Conservation (phyloP, 2,113 vertebrate genomes). For the Eubucco bourcierii region DNA sequence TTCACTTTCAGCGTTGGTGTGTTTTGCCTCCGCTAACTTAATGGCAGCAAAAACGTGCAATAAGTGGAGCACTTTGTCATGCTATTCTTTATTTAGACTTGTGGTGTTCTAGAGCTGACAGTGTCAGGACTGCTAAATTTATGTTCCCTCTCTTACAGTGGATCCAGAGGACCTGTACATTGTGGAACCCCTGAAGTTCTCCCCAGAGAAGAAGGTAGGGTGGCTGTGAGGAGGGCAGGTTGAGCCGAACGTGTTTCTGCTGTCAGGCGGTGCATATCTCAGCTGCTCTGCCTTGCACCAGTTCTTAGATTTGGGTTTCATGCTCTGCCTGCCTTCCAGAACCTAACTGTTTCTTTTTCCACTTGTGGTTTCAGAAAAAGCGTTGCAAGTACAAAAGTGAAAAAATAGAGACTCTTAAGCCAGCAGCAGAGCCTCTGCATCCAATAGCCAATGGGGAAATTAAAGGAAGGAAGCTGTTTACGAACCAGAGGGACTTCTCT, state of each 20-base stretch:
- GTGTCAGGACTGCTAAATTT: not conserved
- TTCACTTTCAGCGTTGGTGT: not conserved
- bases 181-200: constrained; percentile 98
- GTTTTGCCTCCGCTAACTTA: not conserved
- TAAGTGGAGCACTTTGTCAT: not conserved
- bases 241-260: not conserved
- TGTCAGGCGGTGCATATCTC: not conserved
- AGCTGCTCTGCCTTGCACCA: not conserved
- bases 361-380: constrained; percentile 84
- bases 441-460: constrained; percentile 79
- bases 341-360: not conserved
- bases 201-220: constrained; percentile 98
- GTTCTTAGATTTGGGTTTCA: not conserved
- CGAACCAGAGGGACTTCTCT: constrained; percentile 82
- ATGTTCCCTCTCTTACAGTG: constrained; percentile 79
- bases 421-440: constrained; percentile 70
- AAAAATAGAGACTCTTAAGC: constrained; percentile 86
- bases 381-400: constrained; percentile 92
- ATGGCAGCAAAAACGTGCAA: not conserved
- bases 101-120: not conserved
- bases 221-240: not conserved
- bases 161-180: constrained; percentile 97
- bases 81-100: not conserved
- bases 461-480: constrained; percentile 82
- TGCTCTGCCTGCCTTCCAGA: not conserved